These are phyloP conservation scores for Megaceryle torquata DNA, from an alignment of 2,113 vertebrate genomes.

Conservation along the genomic window DNA sequence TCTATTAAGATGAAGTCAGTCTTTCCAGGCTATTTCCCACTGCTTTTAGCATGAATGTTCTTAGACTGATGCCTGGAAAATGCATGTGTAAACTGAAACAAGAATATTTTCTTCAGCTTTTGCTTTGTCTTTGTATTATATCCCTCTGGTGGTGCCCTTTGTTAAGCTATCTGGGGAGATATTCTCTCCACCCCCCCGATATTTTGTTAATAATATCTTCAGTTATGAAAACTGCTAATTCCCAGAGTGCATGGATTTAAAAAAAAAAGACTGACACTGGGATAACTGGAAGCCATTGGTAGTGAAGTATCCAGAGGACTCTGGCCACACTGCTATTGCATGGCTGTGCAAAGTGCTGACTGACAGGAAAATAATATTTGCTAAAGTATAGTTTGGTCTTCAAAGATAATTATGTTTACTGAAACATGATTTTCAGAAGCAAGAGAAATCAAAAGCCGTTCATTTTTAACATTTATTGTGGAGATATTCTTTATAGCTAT, in stretches of 20 bases:
- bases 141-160: background rate
- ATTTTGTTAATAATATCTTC: background rate
- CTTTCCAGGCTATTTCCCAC: background rate
- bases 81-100: conserved; percentile 19
- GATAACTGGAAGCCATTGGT: background rate
- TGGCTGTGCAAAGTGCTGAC: background rate
- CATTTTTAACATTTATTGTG: conserved; percentile 1
- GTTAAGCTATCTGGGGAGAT: background rate
- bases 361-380: conserved; percentile 30
- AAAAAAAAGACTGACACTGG: background rate
- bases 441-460: conserved; percentile 16
- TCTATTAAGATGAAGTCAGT: conserved; percentile 28
- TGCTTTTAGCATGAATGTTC: conserved; percentile 25
- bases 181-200: background rate
- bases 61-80: conserved; percentile 20
- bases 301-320: background rate
- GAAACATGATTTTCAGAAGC: conserved; percentile 32
- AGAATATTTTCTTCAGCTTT: conserved; percentile 5
- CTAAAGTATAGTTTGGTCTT: background rate
- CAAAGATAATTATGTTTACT: conserved; percentile 28
- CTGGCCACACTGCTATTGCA: background rate
- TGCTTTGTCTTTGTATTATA: background rate
- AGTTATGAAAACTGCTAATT: background rate
- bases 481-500: background rate
- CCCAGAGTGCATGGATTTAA: background rate